These are phyloP conservation scores for Sisor rabdophorus DNA, from an alignment of 2,113 vertebrate species.

Conservation along the genomic window DNA sequence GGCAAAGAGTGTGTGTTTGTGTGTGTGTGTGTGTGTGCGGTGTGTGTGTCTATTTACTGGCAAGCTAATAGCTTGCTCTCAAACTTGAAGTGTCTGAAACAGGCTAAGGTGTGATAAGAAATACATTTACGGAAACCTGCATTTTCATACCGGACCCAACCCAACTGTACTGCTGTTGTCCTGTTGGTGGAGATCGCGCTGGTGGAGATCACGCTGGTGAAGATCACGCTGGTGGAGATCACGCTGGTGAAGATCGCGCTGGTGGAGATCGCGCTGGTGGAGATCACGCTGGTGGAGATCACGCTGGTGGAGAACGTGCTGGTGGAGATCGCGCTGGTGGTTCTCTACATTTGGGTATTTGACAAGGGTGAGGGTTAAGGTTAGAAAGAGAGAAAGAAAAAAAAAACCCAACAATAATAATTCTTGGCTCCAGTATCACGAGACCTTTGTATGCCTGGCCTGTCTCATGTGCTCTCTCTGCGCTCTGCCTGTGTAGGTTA, in stretches of 20 bases:
- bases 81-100: slow-evolving; percentile 38
- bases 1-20: slow-evolving; percentile 27
- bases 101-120: slow-evolving; percentile 37
- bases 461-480: not conserved
- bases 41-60: slow-evolving; percentile 28
- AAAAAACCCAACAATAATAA: not conserved
- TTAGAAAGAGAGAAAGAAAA: not conserved
- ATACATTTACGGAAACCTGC: slow-evolving; percentile 26
- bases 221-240: slow-evolving; percentile 13
- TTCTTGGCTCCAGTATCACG: not conserved
- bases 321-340: slow-evolving; percentile 4
- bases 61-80: slow-evolving; percentile 47
- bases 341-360: slow-evolving; percentile 13
- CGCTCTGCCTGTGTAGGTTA: slow-evolving; percentile 32
- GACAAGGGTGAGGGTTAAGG: slow-evolving; percentile 4
- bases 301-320: not conserved
- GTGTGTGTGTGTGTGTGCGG: slow-evolving; percentile 38
- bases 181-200: slow-evolving; percentile 5
- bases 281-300: slow-evolving; percentile 13
- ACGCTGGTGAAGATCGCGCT: not conserved
- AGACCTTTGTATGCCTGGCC: not conserved
- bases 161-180: not conserved
- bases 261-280: slow-evolving; percentile 4
- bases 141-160: slow-evolving; percentile 28
- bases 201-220: no score